These are phyloP conservation scores for Heterochromis multidens DNA, from an alignment of 2,113 vertebrate genomes.

Conservation along the genomic window DNA sequence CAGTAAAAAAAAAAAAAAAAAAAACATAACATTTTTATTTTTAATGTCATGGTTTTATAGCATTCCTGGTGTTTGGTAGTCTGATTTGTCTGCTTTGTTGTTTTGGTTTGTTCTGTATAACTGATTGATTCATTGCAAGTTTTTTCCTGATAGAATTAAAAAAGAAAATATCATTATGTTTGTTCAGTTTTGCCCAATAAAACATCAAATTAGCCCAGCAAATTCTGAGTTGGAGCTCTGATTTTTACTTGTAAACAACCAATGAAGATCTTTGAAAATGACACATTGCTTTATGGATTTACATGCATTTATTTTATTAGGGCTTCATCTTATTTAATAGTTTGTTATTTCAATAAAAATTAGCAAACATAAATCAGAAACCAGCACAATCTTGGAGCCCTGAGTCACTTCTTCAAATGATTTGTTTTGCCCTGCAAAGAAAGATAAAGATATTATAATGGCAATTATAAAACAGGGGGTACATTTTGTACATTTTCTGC, in stretches of 20 bases:
- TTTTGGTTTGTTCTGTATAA: background rate
- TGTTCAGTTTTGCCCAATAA: too few relatives aligned
- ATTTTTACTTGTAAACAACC: background rate
- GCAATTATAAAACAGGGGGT: background rate
- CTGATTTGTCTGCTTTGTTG: background rate
- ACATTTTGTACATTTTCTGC: background rate
- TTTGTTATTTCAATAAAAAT: background rate
- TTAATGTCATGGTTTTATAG: background rate
- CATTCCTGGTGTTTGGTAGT: background rate
- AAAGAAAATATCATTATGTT: too few relatives aligned
- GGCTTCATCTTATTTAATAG: fast-evolving
- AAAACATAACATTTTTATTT: too few relatives aligned
- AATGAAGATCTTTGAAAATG: background rate
- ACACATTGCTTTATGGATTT: background rate
- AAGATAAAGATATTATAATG: background rate
- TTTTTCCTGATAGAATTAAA: too few relatives aligned
- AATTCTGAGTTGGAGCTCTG: background rate
- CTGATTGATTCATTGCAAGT: fast-evolving
- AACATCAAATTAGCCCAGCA: too few relatives aligned
- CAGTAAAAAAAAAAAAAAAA: too few relatives aligned
- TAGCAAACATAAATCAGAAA: background rate
- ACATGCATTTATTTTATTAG: background rate
- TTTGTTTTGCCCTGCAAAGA: background rate
- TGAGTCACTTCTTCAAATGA: background rate
- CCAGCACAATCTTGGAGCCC: fast-evolving